phyloP scores from a whole-genome alignment of 2,888 invertebrate genomes.

The Aphrophora alni region DNA sequence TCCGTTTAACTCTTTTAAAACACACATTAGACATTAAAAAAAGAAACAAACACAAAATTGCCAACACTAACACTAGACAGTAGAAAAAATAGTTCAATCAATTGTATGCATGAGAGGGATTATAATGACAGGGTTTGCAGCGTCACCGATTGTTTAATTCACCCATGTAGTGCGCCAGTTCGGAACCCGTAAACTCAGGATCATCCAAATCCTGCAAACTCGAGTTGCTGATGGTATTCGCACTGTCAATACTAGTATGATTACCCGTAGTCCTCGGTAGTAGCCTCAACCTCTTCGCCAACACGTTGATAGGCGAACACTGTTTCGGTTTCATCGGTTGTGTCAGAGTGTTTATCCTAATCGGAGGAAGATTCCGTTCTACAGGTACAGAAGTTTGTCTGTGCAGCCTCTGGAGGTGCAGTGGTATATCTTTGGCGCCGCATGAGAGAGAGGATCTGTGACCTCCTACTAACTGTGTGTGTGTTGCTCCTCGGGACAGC shows the following conservation, averaged over 20 bases:
- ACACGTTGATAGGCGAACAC: slow-evolving; percentile 11
- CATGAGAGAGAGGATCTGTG: slow-evolving; percentile 25
- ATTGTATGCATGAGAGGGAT: not conserved
- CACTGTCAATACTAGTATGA: slow-evolving; percentile 61
- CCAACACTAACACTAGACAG: not conserved
- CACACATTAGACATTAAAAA: not conserved
- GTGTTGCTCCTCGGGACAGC: slow-evolving; percentile 42
- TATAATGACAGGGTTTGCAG: not conserved
- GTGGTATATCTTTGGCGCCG: slow-evolving; percentile 10
- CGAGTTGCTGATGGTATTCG: slow-evolving; percentile 72
- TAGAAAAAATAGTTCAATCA: not conserved
- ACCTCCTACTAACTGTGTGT: not conserved
- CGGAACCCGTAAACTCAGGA: slow-evolving; percentile 70
- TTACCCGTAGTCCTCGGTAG: slow-evolving; percentile 58
- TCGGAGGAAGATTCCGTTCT: slow-evolving; percentile 40
- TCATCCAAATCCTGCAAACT: slow-evolving; percentile 75
- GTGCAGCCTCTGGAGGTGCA: not conserved
- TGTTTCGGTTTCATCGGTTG: slow-evolving; percentile 40
- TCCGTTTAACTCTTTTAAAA: not conserved
- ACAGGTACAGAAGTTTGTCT: slow-evolving; percentile 18
- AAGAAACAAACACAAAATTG: too few relatives aligned
- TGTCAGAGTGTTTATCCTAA: slow-evolving; percentile 49
- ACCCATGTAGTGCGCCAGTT: slow-evolving; percentile 73
- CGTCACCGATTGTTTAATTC: slow-evolving; percentile 63
- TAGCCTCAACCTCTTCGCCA: slow-evolving; percentile 53